Conservation (phyloP, 2,888 invertebrate genomes). For the Hyposoter didymator region DNA sequence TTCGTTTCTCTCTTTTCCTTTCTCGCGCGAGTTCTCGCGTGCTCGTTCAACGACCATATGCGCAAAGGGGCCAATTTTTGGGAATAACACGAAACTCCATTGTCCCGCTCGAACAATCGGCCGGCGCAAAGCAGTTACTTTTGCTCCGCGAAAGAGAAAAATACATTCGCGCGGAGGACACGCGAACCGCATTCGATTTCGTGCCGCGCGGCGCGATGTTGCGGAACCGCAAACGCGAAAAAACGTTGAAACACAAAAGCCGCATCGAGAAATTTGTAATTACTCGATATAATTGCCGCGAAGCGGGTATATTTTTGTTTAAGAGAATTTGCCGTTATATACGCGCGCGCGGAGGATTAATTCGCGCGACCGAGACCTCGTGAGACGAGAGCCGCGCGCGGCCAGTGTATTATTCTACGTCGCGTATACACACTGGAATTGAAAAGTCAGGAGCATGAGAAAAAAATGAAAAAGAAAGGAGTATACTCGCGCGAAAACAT, state of each 20-base stretch:
- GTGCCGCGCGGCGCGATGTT: no score
- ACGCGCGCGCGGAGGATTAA: conserved; percentile 37
- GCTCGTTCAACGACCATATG: conserved; percentile 27
- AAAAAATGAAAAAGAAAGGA: conserved; percentile 38
- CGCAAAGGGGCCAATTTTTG: conserved; percentile 40
- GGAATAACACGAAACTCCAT: conserved; percentile 20
- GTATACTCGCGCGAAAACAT: conserved; percentile 36
- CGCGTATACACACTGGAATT: conserved; percentile 57
- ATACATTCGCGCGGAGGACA: conserved; percentile 4
- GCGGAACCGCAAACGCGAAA: no score
- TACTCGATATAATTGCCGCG: no score
- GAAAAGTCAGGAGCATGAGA: conserved; percentile 73
- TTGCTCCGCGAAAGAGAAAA: conserved; percentile 27
- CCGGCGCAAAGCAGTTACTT: conserved; percentile 55
- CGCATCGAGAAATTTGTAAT: background rate
- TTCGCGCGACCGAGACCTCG: conserved; percentile 15
- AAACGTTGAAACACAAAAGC: conserved; percentile 30
- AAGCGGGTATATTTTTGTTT: no score
- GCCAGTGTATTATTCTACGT: conserved; percentile 15
- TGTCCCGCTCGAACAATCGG: background rate
- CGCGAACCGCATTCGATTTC: conserved; percentile 34
- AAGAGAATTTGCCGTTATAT: conserved; percentile 37
- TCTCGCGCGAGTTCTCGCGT: conserved; percentile 24
- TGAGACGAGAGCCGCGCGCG: conserved; percentile 33
- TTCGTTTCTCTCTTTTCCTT: conserved; percentile 48